phyloP scores from a whole-genome alignment of 2,888 invertebrate genomes.

The Hofmannophila pseudospretella region DNA sequence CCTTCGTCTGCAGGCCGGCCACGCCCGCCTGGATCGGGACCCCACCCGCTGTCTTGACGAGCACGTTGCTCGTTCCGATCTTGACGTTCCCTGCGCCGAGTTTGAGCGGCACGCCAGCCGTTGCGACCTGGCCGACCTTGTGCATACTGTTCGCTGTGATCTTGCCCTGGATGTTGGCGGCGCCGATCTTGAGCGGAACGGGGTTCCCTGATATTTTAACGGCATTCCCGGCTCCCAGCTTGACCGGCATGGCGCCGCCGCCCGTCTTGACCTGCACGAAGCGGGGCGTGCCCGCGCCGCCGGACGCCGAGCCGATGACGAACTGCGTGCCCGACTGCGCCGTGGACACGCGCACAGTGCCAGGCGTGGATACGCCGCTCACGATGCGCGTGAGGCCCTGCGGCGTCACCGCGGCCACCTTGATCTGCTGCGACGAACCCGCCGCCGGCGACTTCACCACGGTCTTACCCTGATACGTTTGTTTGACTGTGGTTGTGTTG shows the following conservation, averaged over 20 bases:
- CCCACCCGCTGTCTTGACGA: conserved; percentile 64
- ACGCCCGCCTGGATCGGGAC: conserved; percentile 55
- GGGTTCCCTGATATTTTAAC: conserved; percentile 57
- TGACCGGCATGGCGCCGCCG: conserved; percentile 51
- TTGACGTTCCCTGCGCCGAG: conserved; percentile 67
- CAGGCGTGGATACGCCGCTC: conserved; percentile 55
- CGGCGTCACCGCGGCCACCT: conserved; percentile 62
- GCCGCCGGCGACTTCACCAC: conserved; percentile 45
- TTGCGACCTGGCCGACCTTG: conserved; percentile 44
- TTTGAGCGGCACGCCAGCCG: conserved; percentile 54
- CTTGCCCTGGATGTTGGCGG: conserved; percentile 62
- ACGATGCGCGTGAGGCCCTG: conserved; percentile 66
- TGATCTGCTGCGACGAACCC: conserved; percentile 60
- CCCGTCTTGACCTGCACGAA: conserved; percentile 68
- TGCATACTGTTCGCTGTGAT: conserved; percentile 51
- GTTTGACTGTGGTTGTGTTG: conserved; percentile 55
- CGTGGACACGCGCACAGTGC: conserved; percentile 56
- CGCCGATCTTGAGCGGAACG: conserved; percentile 62
- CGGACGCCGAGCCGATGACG: conserved; percentile 46
- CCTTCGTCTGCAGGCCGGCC: conserved; percentile 50
- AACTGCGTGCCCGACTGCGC: conserved; percentile 60
- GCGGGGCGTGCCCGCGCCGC: conserved; percentile 51
- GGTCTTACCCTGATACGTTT: conserved; percentile 52
- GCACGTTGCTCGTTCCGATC: conserved; percentile 65
- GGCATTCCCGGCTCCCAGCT: conserved; percentile 53